Conservation (phyloP, 2,888 invertebrate genomes). For the Parasteatoda lunata region DNA sequence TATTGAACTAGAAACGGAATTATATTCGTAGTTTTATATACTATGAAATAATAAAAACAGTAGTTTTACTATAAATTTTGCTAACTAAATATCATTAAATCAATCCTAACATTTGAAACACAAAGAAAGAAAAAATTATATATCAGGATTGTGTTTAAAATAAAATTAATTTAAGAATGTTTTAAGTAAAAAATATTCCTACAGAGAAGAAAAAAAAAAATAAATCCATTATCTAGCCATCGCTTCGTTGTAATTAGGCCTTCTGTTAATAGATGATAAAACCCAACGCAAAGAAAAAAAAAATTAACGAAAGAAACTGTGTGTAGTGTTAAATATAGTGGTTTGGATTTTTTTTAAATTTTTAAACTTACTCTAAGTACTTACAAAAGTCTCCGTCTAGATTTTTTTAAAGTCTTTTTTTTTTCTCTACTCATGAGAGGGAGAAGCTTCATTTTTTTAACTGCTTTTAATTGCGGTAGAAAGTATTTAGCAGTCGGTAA, state of each 20-base stretch:
- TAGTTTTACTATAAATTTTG: slow-evolving; percentile 7
- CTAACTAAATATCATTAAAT: slow-evolving; percentile 41
- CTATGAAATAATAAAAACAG: no score
- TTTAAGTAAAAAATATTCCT: neutral
- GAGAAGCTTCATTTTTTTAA: slow-evolving; percentile 31
- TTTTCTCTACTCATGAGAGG: slow-evolving; percentile 26
- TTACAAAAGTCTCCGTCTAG: slow-evolving; percentile 35
- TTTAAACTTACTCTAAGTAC: slow-evolving; percentile 7
- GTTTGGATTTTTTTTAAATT: slow-evolving; percentile 40
- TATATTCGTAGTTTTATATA: no score
- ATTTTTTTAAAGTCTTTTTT: slow-evolving; percentile 16
- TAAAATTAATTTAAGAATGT: slow-evolving; percentile 58
- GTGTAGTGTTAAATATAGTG: slow-evolving; percentile 54
- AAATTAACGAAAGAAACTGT: slow-evolving; percentile 47
- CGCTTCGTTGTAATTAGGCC: slow-evolving; percentile 61
- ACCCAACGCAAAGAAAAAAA: slow-evolving; percentile 35
- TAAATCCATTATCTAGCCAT: slow-evolving; percentile 65
- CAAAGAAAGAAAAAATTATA: neutral
- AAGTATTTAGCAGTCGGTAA: slow-evolving; percentile 60
- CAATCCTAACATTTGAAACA: slow-evolving; percentile 14
- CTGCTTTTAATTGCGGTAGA: slow-evolving; percentile 57
- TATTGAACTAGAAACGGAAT: no score
- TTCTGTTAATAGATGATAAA: slow-evolving; percentile 67
- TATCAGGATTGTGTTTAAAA: slow-evolving; percentile 27
- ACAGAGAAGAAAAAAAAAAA: slow-evolving; percentile 15